These are phyloP conservation scores for Caracal caracal DNA, from an alignment of 2,113 vertebrate species.

Conservation along the genomic window DNA sequence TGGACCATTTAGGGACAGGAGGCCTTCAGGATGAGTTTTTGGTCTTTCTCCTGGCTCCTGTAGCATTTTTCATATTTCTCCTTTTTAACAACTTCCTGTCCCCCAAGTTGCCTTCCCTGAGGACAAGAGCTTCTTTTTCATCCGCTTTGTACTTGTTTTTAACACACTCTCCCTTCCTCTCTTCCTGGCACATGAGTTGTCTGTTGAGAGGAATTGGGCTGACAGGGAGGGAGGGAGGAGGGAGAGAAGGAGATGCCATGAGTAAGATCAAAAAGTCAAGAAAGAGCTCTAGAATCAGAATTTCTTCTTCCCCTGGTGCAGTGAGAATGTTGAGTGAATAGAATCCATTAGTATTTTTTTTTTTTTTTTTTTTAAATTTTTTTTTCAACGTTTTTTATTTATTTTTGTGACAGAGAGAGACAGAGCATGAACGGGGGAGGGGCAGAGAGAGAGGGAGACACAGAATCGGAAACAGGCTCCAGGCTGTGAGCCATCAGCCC, in stretches of 20 bases:
- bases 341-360: background rate
- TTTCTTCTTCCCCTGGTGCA: background rate
- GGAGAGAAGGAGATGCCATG: background rate
- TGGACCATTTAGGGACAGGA: background rate
- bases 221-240: background rate
- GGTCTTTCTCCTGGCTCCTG: background rate
- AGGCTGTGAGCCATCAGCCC: no score
- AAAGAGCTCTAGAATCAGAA: background rate
- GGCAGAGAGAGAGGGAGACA: no score
- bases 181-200: background rate
- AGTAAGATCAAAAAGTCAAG: background rate
- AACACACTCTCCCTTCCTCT: background rate
- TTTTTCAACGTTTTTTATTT: no score
- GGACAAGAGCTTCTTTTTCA: background rate
- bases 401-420: no score
- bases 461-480: no score
- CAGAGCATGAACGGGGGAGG: no score
- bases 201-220: background rate
- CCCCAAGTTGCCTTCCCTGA: background rate
- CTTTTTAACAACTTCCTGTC: background rate
- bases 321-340: background rate
- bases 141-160: fast-evolving
- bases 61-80: background rate
- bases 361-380: background rate
- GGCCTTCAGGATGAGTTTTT: background rate